Percentiles rank a stretch among this genome's conserved stretches.
phyloP scores from a whole-genome alignment of 2,888 invertebrate genomes.

The Tenthredo notha region DNA sequence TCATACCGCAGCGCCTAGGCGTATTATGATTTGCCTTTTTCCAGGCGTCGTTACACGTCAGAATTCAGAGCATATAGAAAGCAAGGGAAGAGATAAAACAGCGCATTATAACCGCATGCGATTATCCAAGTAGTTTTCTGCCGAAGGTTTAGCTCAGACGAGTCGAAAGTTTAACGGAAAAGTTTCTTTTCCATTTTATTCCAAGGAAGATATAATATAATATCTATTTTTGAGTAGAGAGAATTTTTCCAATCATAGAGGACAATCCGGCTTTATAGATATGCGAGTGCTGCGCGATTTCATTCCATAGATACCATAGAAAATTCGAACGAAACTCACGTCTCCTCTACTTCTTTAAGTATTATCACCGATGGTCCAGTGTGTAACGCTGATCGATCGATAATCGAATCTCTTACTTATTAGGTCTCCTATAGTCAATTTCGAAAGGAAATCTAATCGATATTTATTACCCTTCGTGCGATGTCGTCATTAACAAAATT shows the following conservation, averaged over 20 bases:
- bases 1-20: not conserved
- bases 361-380: not conserved
- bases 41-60: not conserved
- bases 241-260: not conserved
- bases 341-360: not conserved
- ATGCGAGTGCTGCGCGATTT: not conserved
- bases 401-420: conserved; percentile 37
- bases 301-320: not conserved
- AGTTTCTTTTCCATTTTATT: not conserved
- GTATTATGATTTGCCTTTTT: conserved; percentile 21
- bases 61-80: not conserved
- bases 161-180: not conserved
- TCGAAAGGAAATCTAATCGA: conserved; percentile 29
- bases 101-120: not conserved
- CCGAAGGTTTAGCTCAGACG: not conserved
- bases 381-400: conserved; percentile 41
- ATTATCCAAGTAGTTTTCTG: not conserved
- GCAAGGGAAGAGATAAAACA: not conserved
- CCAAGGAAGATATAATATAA: not conserved
- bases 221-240: not conserved
- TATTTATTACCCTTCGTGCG: conserved; percentile 35
- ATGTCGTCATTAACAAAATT: not conserved
- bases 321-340: conserved; percentile 12
- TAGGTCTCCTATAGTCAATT: conserved; percentile 11
- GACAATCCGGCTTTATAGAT: not conserved